Evolutionary conservation across 2,113 vertebrate genomes (phyloP).

Genomic region (Crotalus viridis): DNA sequence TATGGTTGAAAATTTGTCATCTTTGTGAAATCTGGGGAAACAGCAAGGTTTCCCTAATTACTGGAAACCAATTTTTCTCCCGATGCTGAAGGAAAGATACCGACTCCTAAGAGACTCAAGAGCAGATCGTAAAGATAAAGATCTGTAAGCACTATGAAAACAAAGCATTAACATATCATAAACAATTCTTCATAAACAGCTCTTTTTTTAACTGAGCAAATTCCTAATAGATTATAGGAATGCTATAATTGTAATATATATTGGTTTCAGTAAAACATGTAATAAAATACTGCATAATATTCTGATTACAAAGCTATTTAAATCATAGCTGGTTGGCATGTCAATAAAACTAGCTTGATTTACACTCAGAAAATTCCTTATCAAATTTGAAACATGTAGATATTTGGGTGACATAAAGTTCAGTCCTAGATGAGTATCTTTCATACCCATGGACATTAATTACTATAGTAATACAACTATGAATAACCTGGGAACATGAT

Average conservation of each 20-base stretch:
- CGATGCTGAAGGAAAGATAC: neutral
- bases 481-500: neutral
- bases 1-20: neutral
- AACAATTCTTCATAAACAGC: neutral
- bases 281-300: neutral
- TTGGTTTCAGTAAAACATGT: neutral
- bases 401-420: neutral
- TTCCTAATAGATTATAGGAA: neutral
- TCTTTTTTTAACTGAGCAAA: neutral
- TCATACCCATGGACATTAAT: neutral
- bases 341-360: neutral
- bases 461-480: neutral
- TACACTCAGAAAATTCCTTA: neutral
- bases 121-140: neutral
- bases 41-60: neutral
- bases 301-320: neutral
- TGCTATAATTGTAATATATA: neutral
- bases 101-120: neutral
- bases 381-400: neutral
- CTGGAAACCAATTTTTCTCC: neutral
- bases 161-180: neutral
- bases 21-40: neutral
- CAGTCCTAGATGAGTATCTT: neutral
- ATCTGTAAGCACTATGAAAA: neutral
- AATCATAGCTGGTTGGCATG: neutral